Evolutionary conservation across 2,113 vertebrate genomes (phyloP).

Genomic region (Myxocyprinus asiaticus): DNA sequence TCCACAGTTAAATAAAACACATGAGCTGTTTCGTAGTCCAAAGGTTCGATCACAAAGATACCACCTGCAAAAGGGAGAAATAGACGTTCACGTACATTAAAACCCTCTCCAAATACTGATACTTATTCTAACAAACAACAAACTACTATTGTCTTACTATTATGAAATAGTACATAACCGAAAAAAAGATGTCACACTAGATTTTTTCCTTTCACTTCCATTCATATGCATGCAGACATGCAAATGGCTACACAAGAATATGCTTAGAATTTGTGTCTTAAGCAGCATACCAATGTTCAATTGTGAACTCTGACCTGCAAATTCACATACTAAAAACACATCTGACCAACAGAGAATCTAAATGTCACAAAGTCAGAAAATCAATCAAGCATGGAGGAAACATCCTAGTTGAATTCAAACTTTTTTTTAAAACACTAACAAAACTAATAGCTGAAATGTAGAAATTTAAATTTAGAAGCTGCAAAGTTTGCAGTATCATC

Average conservation of each 20-base stretch:
- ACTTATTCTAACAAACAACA: neutral
- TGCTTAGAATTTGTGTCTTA: too few species aligned
- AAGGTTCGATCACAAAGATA: conserved; percentile 85
- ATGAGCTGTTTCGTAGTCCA: conserved; percentile 92
- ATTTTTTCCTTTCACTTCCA: neutral
- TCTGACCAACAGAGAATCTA: neutral
- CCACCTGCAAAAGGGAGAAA: conserved; percentile 75
- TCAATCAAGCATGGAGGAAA: too few species aligned
- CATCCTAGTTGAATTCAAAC: too few species aligned
- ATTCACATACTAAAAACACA: neutral
- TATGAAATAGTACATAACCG: neutral
- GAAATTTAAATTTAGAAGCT: too few species aligned
- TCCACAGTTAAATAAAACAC: conserved; percentile 95
- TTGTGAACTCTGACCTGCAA: neutral
- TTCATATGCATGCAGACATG: neutral
- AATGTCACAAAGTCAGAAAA: neutral
- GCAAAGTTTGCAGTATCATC: too few species aligned
- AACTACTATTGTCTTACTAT: neutral
- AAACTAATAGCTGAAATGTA: too few species aligned
- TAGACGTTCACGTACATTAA: neutral
- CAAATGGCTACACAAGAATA: too few species aligned
- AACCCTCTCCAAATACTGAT: neutral
- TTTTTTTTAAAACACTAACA: too few species aligned
- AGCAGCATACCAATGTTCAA: neutral
- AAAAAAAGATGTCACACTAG: neutral